Conservation (phyloP, 2,888 invertebrate species). For the Tethea ocularis region DNA sequence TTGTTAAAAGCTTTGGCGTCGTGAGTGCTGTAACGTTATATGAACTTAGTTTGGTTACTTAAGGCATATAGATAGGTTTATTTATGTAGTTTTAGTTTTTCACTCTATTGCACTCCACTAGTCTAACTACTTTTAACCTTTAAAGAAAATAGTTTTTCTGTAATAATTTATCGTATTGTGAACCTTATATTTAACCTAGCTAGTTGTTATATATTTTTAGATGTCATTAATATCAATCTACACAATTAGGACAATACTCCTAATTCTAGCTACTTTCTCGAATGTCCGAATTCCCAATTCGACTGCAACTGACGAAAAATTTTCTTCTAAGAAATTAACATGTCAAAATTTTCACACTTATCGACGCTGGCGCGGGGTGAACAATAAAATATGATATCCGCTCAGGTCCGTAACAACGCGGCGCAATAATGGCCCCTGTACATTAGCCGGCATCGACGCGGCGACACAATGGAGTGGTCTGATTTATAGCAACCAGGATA, state of each 20-base stretch:
- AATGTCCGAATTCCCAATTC: background rate
- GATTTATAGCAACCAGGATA: slow-evolving; percentile 70
- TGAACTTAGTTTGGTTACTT: slow-evolving; percentile 20
- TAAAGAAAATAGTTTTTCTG: background rate
- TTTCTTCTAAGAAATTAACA: slow-evolving; percentile 32
- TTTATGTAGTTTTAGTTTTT: slow-evolving; percentile 35
- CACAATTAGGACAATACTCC: background rate
- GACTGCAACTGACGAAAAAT: background rate
- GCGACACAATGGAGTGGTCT: slow-evolving; percentile 63
- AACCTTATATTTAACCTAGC: background rate
- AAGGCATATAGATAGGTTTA: slow-evolving; percentile 31
- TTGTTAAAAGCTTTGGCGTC: slow-evolving; percentile 68
- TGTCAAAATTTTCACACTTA: slow-evolving; percentile 39
- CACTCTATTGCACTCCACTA: background rate
- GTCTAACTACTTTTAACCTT: background rate
- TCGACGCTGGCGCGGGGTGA: slow-evolving; percentile 19
- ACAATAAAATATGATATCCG: slow-evolving; percentile 45
- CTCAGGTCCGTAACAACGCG: slow-evolving; percentile 39
- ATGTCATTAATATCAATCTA: too few relatives aligned
- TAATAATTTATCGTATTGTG: background rate
- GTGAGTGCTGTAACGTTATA: slow-evolving; percentile 42
- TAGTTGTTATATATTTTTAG: background rate
- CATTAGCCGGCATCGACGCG: slow-evolving; percentile 61
- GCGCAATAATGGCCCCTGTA: slow-evolving; percentile 58
- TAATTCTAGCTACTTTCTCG: background rate